phyloP scores from a whole-genome alignment of 1,140 invertebrate genomes.

The Drosophila obscura region DNA sequence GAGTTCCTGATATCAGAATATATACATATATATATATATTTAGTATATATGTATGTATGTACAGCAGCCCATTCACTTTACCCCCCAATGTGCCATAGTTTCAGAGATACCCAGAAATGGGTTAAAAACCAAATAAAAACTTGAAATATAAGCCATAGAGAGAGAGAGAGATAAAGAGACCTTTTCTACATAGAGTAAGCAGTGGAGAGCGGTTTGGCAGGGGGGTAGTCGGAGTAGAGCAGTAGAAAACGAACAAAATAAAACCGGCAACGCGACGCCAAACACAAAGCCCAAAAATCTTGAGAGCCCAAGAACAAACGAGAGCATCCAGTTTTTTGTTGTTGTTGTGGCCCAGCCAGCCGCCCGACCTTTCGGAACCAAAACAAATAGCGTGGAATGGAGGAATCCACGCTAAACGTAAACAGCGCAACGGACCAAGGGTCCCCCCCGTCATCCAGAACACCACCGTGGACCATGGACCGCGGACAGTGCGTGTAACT shows the following conservation, averaged over 20 bases:
- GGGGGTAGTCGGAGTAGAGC: background rate
- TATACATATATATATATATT: too few relatives aligned
- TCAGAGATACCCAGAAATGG: too few relatives aligned
- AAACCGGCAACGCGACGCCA: conserved; percentile 10
- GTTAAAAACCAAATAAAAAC: too few relatives aligned
- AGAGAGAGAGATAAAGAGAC: conserved; percentile 6
- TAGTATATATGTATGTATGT: too few relatives aligned
- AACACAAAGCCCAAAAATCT: conserved; percentile 60
- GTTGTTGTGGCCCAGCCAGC: conserved; percentile 38
- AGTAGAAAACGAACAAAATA: conserved; percentile 12
- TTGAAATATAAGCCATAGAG: conserved; percentile 17
- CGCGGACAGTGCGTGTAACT: conserved; percentile 59
- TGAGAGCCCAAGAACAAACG: conserved; percentile 66
- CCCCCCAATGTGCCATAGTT: too few relatives aligned
- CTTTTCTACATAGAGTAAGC: background rate
- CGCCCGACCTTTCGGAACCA: conserved; percentile 59
- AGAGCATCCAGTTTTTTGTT: conserved; percentile 71
- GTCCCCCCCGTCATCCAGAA: too few relatives aligned
- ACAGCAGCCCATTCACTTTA: too few relatives aligned
- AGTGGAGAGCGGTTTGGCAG: background rate
- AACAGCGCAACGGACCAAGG: conserved; percentile 59
- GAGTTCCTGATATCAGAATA: too few relatives aligned
- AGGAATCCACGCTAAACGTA: conserved; percentile 75
- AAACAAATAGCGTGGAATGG: conserved; percentile 78
- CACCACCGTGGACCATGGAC: too few relatives aligned